Base-by-base conservation (phyloP, 1,140 invertebrate genomes). In the Lutraria rhynchaena region DNA sequence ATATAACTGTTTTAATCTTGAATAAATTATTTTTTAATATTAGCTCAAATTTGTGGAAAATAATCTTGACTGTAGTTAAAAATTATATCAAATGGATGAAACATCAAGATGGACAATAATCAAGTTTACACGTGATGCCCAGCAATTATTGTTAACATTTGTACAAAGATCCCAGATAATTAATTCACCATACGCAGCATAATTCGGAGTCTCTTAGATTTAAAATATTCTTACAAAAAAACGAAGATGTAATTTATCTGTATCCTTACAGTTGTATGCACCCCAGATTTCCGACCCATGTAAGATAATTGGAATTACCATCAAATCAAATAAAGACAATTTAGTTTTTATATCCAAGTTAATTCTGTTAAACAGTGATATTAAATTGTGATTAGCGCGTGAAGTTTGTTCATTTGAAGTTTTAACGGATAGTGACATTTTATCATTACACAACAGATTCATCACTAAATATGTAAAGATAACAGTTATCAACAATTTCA, bases 401-500 rank as follows among this genome's bases (percentile, higher is more conserved):
- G 29, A 19, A 35, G 57, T 46, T 63, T 76, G 74, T 7, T 61
- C 31, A 29, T 9, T 2, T n/a, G 53, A 51, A 33, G 44, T 55
- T 33, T 49, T 61, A 29, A 49, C 27, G 44, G 35, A n/a, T 27
- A 58, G 13, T 41, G 5, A 27, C 53, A 51, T 69, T 19, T 19
- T 41, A 24, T 44, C 24, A 22, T 35, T 49, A 24, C 49, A 24
- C 17, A 17, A 19, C 44, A 69, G 5, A 19, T 49, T 49, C 19
- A 37, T 24, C 53, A n/a, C 63, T 44, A 70, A 24, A 60, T 80
- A 70, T 37, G n/a, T 33, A 49, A 80, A 80, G 0, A n/a, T n/a
- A n/a, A n/a, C n/a, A n/a, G n/a, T 80, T 27, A 60, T 78, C 63
- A 22, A 58, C 75, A 27, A 69, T 55, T 29, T 78, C 75, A 4